Evolutionary conservation across 1,140 invertebrate species (phyloP).

Genomic region (Belonocnema kinseyi): DNA sequence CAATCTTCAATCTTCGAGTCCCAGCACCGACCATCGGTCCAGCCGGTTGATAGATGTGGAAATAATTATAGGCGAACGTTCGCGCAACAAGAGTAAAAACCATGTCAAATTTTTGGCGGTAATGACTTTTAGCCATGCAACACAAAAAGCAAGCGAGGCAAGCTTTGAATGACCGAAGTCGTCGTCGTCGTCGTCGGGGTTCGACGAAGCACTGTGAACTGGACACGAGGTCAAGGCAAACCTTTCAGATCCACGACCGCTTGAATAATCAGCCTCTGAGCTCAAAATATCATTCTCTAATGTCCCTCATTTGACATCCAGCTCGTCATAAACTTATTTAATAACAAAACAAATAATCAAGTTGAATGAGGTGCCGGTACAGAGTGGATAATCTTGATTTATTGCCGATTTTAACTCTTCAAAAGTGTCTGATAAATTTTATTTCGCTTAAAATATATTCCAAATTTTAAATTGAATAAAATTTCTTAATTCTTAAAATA

Average conservation of each 20-base stretch:
- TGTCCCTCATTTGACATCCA: conserved; percentile 14
- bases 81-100: conserved; percentile 72
- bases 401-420: neutral
- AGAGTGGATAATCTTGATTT: conserved; percentile 16
- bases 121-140: conserved; percentile 72
- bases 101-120: conserved; percentile 73
- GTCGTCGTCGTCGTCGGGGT: neutral
- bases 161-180: conserved; percentile 25
- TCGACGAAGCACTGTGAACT: conserved; percentile 33
- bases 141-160: conserved; percentile 47
- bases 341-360: conserved; percentile 17
- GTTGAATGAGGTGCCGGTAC: neutral
- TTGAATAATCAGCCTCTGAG: conserved; percentile 7
- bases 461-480: no score
- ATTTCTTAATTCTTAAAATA: no score
- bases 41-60: conserved; percentile 72
- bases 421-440: no score
- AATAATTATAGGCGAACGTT: conserved; percentile 75
- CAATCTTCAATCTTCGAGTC: conserved; percentile 69
- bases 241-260: conserved; percentile 42
- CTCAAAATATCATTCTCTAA: conserved; percentile 17
- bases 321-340: conserved; percentile 4
- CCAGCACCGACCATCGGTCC: conserved; percentile 49
- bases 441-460: no score
- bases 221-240: conserved; percentile 9